Conservation (phyloP, 2,113 vertebrate species). For the Axis porcinus region DNA sequence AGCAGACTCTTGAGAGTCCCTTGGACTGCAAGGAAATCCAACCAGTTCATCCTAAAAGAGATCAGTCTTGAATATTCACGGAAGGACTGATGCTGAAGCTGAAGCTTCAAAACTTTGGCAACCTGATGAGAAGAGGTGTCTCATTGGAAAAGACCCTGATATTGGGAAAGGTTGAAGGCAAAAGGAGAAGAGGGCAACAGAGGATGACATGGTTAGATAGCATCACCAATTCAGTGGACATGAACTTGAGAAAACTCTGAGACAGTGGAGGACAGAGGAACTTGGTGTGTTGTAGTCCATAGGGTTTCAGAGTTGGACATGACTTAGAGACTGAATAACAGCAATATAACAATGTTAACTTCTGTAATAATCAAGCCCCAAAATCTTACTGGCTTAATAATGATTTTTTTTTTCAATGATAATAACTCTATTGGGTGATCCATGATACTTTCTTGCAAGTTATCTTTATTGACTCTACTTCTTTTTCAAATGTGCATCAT, state of each 20-base stretch:
- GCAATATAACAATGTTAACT: not conserved
- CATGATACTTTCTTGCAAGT: not conserved
- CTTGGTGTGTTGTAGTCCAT: not conserved
- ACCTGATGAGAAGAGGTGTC: not conserved
- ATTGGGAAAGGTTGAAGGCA: not conserved
- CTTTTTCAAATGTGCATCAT: not conserved
- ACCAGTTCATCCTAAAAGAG: too few species aligned
- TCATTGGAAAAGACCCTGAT: not conserved
- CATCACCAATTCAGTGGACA: not conserved
- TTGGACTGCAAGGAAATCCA: too few species aligned
- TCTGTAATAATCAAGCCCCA: not conserved
- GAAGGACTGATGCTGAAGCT: not conserved
- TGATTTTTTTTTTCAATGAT: not conserved
- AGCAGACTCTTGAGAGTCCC: too few species aligned
- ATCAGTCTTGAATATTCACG: too few species aligned
- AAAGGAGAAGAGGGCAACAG: not conserved
- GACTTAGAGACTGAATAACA: not conserved
- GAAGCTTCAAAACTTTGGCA: not conserved
- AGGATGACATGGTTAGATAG: not conserved
- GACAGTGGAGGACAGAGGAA: not conserved
- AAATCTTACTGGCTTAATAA: not conserved
- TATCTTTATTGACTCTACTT: not conserved
- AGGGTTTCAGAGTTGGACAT: not conserved
- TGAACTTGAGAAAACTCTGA: not conserved
- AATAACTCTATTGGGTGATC: not conserved